phyloP scores from a whole-genome alignment of 2,797 vertebrate species.

The Diglossa cyanea region DNA sequence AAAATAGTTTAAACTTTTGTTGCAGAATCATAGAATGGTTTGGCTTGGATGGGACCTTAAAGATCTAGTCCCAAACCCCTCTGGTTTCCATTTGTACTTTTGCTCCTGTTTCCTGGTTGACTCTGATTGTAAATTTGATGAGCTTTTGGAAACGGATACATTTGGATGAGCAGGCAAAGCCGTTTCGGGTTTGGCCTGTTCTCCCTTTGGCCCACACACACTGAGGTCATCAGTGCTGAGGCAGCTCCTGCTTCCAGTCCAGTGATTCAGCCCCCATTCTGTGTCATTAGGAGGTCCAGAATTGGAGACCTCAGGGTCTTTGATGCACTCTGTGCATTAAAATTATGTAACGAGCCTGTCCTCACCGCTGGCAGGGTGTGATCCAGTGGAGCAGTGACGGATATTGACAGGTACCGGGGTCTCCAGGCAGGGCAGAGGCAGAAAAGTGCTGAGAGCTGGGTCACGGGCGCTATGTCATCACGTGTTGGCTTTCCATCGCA shows the following conservation, averaged over 20 bases:
- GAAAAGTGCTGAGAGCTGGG: not conserved
- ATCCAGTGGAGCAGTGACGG: not conserved
- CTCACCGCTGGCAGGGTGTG: not conserved
- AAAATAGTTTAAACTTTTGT: not conserved
- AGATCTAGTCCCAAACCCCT: not conserved
- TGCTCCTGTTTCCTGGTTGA: not conserved
- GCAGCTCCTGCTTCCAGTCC: not conserved
- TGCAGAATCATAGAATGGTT: not conserved
- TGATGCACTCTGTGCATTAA: conserved; percentile 18
- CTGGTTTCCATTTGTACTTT: not conserved
- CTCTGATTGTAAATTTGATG: not conserved
- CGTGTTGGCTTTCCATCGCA: not conserved
- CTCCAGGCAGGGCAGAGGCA: not conserved
- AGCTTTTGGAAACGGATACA: not conserved
- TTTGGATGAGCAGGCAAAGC: not conserved
- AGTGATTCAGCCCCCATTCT: not conserved
- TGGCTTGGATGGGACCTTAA: not conserved
- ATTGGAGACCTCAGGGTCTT: not conserved
- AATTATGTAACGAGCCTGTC: not conserved
- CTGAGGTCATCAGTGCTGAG: not conserved
- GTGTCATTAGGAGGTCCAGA: not conserved
- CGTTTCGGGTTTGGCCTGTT: not conserved
- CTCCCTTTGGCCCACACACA: not conserved
- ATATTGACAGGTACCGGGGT: not conserved
- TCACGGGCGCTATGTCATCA: not conserved